Base-by-base conservation (phyloP, 2,888 invertebrate genomes). In the Ectobius pallidus region DNA sequence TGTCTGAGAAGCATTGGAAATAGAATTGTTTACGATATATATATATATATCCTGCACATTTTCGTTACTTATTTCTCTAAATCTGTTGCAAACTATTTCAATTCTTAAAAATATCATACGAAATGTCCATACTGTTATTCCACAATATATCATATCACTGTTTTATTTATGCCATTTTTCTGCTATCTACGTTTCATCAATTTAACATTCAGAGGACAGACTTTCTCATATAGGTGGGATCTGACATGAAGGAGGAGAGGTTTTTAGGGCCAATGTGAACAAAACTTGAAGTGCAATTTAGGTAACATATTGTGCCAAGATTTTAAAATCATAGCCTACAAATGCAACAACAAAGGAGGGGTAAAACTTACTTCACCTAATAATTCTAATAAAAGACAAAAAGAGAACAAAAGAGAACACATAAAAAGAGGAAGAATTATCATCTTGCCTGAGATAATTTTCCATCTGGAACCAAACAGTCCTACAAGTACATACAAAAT, bases 371-470 rank as follows among this genome's bases (percentile, higher is more conserved):
- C 25, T 52, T 65, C 18, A 32, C 72, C 55, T 65, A 63, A n/a
- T n/a, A 52, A n/a, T 69, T 34, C 49, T 46, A 62, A 39, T 27
- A 32, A 46, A 69, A 49, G 27, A 69, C 46, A 55, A 25, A 30
- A 70, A 65, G 62, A 49, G 55, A 70, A 62, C 46, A 62, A 44
- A 39, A 65, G 25, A 16, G n/a, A 65, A 75, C 75, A 75, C 73
- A 68, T 63, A 75, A 70, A n/a, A 52, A 74, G 67, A 74, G 74
- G 75, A 74, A 74, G 65, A 71, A 74, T 74, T 71, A 71, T 73
- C 75, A 70, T 75, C 76, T 76, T 76, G 76, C 76, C 76, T 76
- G 74, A 71, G 76, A 75, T 75, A 76, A 76, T 73, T 75, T 76
- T 75, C 76, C 75, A 74, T 76, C 75, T 72, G 75, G 76, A 75